Conservation (phyloP, 2,888 invertebrate species). For the Drosophila maculinotata region DNA sequence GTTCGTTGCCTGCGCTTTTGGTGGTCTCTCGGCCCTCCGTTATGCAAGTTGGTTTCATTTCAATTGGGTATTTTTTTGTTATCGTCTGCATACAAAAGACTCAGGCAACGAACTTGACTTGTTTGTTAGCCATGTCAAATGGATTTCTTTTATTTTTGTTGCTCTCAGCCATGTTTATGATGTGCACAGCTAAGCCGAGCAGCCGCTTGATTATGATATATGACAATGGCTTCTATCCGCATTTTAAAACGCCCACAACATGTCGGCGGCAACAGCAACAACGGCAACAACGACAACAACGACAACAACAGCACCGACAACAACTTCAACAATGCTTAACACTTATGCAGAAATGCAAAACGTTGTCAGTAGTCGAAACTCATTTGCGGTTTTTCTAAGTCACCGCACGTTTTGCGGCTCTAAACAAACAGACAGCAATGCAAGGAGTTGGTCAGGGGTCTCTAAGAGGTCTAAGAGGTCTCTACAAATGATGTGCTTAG, state of each 20-base stretch:
- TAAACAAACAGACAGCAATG: conserved; percentile 52
- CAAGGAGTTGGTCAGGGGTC: conserved; percentile 52
- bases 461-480: conserved; percentile 45
- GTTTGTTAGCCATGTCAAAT: conserved; percentile 57
- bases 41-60: conserved; percentile 49
- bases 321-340: conserved; percentile 37
- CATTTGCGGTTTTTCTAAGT: conserved; percentile 76
- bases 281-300: conserved; percentile 6
- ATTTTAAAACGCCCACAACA: conserved; percentile 48
- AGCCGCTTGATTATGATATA: conserved; percentile 73
- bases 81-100: conserved; percentile 61
- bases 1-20: conserved; percentile 40
- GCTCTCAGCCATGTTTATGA: conserved; percentile 56
- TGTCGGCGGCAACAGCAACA: conserved; percentile 13
- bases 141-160: conserved; percentile 5
- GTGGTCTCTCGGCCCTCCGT: conserved; percentile 61
- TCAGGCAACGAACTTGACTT: conserved; percentile 68
- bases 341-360: conserved; percentile 71
- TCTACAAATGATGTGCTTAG: conserved; percentile 69
- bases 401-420: conserved; percentile 75
- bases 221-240: conserved; percentile 50
- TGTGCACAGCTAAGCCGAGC: conserved; percentile 48
- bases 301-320: conserved; percentile 25
- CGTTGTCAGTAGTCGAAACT: conserved; percentile 60
- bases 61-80: conserved; percentile 18